Base-by-base conservation (phyloP, 2,797 vertebrate species). In the Myiothlypis coronata region DNA sequence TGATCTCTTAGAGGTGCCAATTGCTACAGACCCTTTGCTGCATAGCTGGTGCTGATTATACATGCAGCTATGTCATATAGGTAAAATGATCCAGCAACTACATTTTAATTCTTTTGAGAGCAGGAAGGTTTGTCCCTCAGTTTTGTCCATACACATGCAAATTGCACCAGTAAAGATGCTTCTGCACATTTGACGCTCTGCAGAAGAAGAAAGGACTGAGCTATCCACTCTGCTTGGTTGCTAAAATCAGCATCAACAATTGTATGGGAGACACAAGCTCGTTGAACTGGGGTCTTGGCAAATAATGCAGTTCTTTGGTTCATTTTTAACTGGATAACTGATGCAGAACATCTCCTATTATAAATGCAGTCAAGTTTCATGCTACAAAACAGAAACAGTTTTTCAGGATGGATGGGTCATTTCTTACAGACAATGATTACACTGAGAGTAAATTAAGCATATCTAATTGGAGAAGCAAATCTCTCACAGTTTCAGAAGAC, bases 371-470 rank as follows among this genome's bases (percentile, higher is more conserved):
- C 28, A 39, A 77, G 43, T 89, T 87, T 89, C 85, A 49, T 18
- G 64, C 53, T 60, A 30, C 34, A 22, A 22, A 94, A 68, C 68
- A 95, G 81, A 95, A 95, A 90, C 37, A 89, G 30, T 57, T 96
- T 94, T 96, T 94, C 83, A 91, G 89, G 83, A 37, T 92, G 90
- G 90, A 89, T 78, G 71, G 60, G 32, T 39, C 30, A 87, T 89
- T 93, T 92, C 61, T 89, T 92, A 52, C 64, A 77, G 75, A 85
- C 53, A 92, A 89, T 91, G 47, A 77, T 23, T 53, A 68, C 35
- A 74, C 32, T 89, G 68, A 61, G 59, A 87, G 43, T 65, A 92
- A 96, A 93, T 87, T 94, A 93, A 93, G 78, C 90, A 65, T 22
- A 71, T 85, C 93, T 94, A 94, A 95, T 85, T 68, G 46, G 87